Conservation (phyloP, 1,140 invertebrate genomes). For the Archivesica marissinica region DNA sequence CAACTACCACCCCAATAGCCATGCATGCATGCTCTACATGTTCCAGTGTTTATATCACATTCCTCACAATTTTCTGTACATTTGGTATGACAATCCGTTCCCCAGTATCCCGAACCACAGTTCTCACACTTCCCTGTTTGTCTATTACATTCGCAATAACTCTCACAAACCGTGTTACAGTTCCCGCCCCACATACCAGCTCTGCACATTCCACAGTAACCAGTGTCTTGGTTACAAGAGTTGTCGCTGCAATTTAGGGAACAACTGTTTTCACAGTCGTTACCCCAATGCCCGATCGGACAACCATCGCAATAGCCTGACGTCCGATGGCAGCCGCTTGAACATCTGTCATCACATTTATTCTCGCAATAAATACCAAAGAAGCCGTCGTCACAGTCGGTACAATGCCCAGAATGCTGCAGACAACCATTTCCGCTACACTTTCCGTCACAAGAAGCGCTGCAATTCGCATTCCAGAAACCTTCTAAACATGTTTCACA, state of each 20-base stretch:
- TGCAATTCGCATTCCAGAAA: constrained; percentile 25
- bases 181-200: neutral
- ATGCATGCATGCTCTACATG: neutral
- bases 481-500: constrained; percentile 5
- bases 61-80: neutral
- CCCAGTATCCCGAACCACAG: constrained; percentile 31
- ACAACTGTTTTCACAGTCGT: constrained; percentile 1
- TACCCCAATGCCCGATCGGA: neutral
- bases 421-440: neutral
- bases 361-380: constrained; percentile 25
- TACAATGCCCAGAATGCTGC: neutral
- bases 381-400: neutral
- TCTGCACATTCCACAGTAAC: constrained; percentile 12
- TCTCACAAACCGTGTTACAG: neutral
- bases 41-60: constrained; percentile 25
- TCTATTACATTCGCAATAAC: constrained; percentile 6
- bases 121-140: constrained; percentile 1
- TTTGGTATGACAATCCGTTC: neutral
- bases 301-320: constrained; percentile 17
- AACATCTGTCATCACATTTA: constrained; percentile 9
- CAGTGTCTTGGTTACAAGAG: constrained; percentile 11
- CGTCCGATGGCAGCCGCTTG: neutral
- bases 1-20: constrained; percentile 23
- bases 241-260: neutral
- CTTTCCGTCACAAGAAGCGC: neutral